These are phyloP conservation scores for Lepidurus couesii DNA, from an alignment of 1,140 invertebrate genomes.

Conservation along the genomic window DNA sequence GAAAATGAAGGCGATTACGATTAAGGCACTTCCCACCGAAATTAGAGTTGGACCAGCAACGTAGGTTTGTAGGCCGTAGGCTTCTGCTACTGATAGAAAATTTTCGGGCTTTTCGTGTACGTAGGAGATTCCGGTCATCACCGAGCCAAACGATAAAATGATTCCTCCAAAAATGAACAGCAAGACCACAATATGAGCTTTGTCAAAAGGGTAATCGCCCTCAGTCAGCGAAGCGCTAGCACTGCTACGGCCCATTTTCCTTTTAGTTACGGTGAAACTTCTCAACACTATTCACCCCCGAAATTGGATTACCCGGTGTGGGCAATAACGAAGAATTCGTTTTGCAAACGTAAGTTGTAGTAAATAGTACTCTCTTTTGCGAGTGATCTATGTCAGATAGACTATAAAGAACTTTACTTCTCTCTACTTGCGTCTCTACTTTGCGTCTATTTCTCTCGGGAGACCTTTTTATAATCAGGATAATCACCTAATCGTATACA, in stretches of 20 bases:
- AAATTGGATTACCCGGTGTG: background rate
- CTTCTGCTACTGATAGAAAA: background rate
- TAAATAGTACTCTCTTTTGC: background rate
- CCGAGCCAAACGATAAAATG: background rate
- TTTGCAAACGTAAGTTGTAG: background rate
- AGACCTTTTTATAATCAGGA: constrained; percentile 12
- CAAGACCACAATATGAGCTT: background rate
- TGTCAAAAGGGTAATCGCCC: background rate
- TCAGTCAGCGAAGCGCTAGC: background rate
- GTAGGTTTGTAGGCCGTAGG: background rate
- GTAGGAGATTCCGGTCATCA: background rate
- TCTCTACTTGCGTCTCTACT: background rate
- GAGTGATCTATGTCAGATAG: background rate
- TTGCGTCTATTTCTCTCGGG: background rate
- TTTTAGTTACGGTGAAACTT: background rate
- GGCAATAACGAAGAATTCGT: background rate
- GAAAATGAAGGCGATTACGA: background rate
- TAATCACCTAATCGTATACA: background rate
- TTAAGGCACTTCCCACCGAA: background rate
- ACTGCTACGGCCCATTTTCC: background rate
- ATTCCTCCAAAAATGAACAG: background rate
- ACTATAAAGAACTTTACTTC: background rate
- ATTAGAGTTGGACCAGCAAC: background rate
- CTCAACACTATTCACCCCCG: background rate
- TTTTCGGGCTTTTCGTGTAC: background rate